These are phyloP conservation scores for Ptychoptera contaminata DNA, from an alignment of 2,888 invertebrate species.

Conservation along the genomic window DNA sequence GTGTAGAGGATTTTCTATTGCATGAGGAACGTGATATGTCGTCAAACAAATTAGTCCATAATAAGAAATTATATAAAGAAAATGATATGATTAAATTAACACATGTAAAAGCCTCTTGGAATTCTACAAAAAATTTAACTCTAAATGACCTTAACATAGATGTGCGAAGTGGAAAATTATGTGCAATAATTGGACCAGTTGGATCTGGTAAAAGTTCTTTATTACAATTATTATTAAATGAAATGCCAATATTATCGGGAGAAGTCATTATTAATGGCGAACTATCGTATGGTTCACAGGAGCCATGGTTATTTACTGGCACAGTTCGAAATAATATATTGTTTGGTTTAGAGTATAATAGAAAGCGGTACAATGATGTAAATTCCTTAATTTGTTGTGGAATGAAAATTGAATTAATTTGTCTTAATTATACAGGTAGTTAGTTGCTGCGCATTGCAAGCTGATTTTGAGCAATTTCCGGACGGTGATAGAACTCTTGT, in stretches of 20 bases:
- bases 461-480: conserved; percentile 57
- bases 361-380: conserved; percentile 29
- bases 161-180: conserved; percentile 38
- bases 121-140: conserved; percentile 32
- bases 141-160: conserved; percentile 38
- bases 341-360: conserved; percentile 40
- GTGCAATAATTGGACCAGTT: conserved; percentile 47
- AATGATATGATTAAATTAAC: conserved; percentile 25
- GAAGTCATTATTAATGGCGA: conserved; percentile 35
- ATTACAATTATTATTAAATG: conserved; percentile 40
- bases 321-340: conserved; percentile 51
- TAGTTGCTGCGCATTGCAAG: conserved; percentile 48
- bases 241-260: conserved; percentile 38
- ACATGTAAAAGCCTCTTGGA: conserved; percentile 34
- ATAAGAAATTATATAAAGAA: background rate
- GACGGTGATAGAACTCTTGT: conserved; percentile 52
- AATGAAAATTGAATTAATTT: background rate
- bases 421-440: conserved; percentile 29
- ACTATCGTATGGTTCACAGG: conserved; percentile 47
- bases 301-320: conserved; percentile 46
- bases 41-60: conserved; percentile 5
- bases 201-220: conserved; percentile 39
- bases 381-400: conserved; percentile 14
- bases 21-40: conserved; percentile 34
- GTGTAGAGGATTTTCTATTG: conserved; percentile 39